Evolutionary conservation across 2,797 vertebrate genomes (phyloP), one percentile per base, ranked within the genome.

Genomic region (Triplophysa bombifrons): DNA sequence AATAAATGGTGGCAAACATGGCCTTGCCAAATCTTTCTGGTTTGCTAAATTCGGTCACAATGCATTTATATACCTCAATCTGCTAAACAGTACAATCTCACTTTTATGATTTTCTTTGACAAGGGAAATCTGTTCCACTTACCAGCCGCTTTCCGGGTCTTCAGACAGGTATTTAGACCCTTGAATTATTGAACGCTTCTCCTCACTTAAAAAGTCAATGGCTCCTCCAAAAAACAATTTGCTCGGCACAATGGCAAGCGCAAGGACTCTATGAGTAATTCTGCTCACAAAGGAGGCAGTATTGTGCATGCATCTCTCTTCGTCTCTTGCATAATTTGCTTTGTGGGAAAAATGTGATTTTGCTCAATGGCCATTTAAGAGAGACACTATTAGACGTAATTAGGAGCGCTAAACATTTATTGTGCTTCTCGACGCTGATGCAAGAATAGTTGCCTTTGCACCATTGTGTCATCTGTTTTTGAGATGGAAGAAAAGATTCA

Each of bases 251-350:
- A 77, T 48, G 56, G 75, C 65, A 60, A 16, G 41, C 41, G 27
- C 20, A 30, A 77, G 25, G 75, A 60, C 65, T 77, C 38, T 79
- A 38, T 72, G 82, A 74, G 61, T 79, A 80, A 81, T 76, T 53
- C 2, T 38, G 11, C 55, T 66, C 63, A 80, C 68, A 80, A 60
- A 72, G 53, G 53, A 17, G 12, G 63, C 56, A 75, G 71, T 17
- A 63, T 68, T 78, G 74, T 83, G 75, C 72, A 64, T 64, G 67
- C 30, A 22, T 85, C 60, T 80, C 84, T 72, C 34, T 68, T 60
- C 72, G 46, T 64, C 74, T 74, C 68, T 34, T 22, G 61, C 16
- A 67, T 75, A 61, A 58, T 76, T 77, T 63, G 66, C 61, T 75
- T 55, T 61, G 64, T 65, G 70, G 58, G 66, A 51, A 78, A 72